phyloP scores from a whole-genome alignment of 2,797 vertebrate species.

The Clarias laeviceps region DNA sequence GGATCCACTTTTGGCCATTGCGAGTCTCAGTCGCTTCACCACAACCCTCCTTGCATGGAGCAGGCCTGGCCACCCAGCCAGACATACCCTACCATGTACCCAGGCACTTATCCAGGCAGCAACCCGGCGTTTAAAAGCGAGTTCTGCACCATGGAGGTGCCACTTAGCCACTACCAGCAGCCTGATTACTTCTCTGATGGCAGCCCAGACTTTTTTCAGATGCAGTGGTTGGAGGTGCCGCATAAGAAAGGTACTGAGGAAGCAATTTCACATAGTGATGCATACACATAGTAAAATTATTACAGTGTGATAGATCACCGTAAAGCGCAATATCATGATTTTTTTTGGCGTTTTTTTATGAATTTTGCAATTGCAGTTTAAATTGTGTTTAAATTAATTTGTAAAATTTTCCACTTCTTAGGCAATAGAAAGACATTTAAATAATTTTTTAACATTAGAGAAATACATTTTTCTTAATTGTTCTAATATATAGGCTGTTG shows the following conservation, averaged over 20 bases:
- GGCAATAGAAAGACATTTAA: background rate
- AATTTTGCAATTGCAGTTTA: background rate
- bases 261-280: background rate
- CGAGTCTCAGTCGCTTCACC: conserved; percentile 82
- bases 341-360: background rate
- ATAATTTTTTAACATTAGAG: background rate
- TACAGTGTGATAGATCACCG: background rate
- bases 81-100: conserved; percentile 85
- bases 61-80: conserved; percentile 87
- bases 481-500: background rate
- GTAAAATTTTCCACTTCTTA: background rate
- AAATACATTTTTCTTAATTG: background rate
- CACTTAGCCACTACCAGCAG: conserved; percentile 87
- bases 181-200: conserved; percentile 87
- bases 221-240: conserved; percentile 84
- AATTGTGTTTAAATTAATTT: background rate
- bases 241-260: conserved; percentile 89
- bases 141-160: conserved; percentile 87
- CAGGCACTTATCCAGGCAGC: conserved; percentile 83
- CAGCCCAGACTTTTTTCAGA: conserved; percentile 86
- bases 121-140: conserved; percentile 83
- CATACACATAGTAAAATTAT: background rate
- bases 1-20: conserved; percentile 80
- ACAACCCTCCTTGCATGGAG: conserved; percentile 89
- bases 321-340: background rate